A percentile compares a stretch with the other conserved stretches of the same genome.
Conservation (phyloP, 2,797 vertebrate species). For the Eospalax fontanierii region DNA sequence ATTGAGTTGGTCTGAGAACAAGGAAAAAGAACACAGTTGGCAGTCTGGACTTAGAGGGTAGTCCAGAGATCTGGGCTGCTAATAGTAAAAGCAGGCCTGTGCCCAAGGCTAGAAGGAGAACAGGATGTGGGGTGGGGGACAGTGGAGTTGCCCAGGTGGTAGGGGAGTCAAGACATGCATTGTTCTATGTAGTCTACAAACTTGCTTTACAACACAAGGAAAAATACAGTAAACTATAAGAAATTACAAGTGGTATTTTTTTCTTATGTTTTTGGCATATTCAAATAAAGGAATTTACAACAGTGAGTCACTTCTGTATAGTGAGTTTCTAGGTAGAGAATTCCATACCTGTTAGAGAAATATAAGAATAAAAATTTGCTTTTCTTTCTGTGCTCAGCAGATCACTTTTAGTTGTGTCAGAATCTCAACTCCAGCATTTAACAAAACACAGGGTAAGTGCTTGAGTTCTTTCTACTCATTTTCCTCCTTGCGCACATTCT, state of each 20-base stretch:
- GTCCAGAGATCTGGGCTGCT: too few species aligned
- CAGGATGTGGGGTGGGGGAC: too few species aligned
- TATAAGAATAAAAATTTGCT: slow-evolving; percentile 1
- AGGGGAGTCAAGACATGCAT: too few species aligned
- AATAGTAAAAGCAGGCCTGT: too few species aligned
- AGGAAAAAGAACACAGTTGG: too few species aligned
- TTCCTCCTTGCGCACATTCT: neutral
- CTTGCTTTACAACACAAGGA: neutral
- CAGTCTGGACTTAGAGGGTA: too few species aligned
- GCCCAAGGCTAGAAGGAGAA: too few species aligned
- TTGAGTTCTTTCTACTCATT: neutral
- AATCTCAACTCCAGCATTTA: neutral
- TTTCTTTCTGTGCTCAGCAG: neutral
- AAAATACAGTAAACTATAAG: neutral
- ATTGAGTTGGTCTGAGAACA: too few species aligned
- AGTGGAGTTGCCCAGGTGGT: too few species aligned
- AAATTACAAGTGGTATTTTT: slow-evolving; percentile 16
- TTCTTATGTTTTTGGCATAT: slow-evolving; percentile 1
- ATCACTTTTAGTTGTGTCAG: neutral
- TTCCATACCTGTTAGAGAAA: neutral
- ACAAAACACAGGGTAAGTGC: neutral
- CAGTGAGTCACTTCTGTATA: neutral
- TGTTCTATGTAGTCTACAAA: neutral
- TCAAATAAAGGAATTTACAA: slow-evolving; percentile 18
- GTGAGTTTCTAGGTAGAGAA: neutral